Base-by-base conservation (phyloP, 2,113 vertebrate genomes). In the Eretmochelys imbricata region DNA sequence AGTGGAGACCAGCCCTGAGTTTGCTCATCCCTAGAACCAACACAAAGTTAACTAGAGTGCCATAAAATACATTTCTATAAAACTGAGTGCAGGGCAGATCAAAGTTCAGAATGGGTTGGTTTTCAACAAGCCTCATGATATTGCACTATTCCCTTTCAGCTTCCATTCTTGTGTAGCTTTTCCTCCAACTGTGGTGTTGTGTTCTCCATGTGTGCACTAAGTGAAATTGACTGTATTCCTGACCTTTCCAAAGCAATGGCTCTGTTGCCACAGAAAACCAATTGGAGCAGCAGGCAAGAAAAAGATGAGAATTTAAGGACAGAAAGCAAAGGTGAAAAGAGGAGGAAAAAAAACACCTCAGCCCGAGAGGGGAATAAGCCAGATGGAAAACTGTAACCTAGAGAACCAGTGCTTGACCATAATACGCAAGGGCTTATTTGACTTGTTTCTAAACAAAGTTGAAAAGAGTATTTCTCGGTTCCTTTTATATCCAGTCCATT, bases 321-420 rank as follows among this genome's bases (percentile, higher is more conserved):
- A 75, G 50, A 89, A 84, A 87, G 10, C 49, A 51, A 94, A 81
- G 42, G 20, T 49, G 20, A 29, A 57, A 84, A 82, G 62, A 88
- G 65, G 48, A 27, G 10, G 83, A 29, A 75, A 20, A 35, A 75
- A 65, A 35, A 42, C 59, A 42, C 59, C 69, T 75, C 38, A 42
- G 10, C 20, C n/a, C 8, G 4, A 42, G 20, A 24, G 20, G 38
- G 69, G n/a, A 42, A 75, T 42, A 42, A n/a, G 20, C 9, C 17
- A 72, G n/a, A 10, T 38, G n/a, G n/a, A 72, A 72, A 72, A 72
- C 81, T 0, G 0, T 13, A 91, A 91, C 50, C 76, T 51, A 84
- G 50, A 76, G 49, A 94, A 91, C 17, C 84, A 75, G 53, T 13
- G 81, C 42, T 85, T 65, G 24, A 82, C 6, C 57, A 11, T 19